Conservation (phyloP, 2,113 vertebrate genomes). For the Sylvilagus bachmani region DNA sequence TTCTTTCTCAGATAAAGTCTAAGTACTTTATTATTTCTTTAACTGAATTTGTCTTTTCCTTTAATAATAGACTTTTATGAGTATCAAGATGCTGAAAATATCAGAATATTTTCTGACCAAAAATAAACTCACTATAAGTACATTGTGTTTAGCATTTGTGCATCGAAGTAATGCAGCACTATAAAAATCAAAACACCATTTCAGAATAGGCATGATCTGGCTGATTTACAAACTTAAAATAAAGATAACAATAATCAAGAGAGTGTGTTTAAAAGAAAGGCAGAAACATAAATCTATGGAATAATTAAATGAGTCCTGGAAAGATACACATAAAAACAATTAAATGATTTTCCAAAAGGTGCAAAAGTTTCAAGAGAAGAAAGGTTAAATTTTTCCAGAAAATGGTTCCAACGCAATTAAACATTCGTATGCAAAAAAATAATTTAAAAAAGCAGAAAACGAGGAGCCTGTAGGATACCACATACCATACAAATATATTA, state of each 20-base stretch:
- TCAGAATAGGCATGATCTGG: background rate
- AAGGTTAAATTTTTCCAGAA: background rate
- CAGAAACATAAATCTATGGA: background rate
- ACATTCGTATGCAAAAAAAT: background rate
- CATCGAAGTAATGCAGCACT: background rate
- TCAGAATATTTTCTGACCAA: background rate
- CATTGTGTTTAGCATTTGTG: background rate
- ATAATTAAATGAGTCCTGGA: background rate
- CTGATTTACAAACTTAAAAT: slow-evolving; percentile 1
- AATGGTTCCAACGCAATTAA: background rate
- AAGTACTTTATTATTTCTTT: background rate
- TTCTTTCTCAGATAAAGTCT: background rate
- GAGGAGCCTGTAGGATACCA: background rate
- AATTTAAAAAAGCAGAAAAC: background rate
- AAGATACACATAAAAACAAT: background rate
- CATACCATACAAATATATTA: too few species aligned
- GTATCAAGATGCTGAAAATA: background rate
- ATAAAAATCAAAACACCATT: background rate
- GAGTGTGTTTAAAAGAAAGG: background rate
- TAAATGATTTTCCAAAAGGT: background rate
- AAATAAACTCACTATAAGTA: background rate
- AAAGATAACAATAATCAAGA: background rate
- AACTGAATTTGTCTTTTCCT: background rate
- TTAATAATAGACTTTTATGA: background rate
- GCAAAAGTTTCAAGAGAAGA: background rate